These are phyloP conservation scores for Agrotis clavis DNA, from an alignment of 2,888 invertebrate species.

Conservation along the genomic window DNA sequence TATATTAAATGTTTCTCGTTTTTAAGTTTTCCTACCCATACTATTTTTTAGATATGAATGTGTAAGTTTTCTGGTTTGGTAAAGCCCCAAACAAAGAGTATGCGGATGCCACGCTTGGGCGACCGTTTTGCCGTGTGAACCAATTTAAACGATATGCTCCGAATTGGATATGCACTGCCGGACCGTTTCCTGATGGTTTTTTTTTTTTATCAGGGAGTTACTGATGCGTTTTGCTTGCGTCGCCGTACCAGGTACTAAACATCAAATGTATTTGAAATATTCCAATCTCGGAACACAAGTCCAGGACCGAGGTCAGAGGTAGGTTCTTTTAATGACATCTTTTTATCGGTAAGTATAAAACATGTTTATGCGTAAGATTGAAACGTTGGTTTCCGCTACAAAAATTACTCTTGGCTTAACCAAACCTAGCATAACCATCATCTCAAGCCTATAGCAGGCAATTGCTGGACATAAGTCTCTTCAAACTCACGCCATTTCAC, in stretches of 20 bases:
- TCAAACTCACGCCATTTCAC: too few relatives aligned
- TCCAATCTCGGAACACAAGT: too few relatives aligned
- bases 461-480: too few relatives aligned
- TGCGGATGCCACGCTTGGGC: slow-evolving; percentile 35
- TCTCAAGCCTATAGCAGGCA: too few relatives aligned
- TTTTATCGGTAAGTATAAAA: too few relatives aligned
- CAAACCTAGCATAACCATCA: too few relatives aligned
- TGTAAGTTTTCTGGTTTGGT: slow-evolving; percentile 38
- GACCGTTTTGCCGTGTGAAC: slow-evolving; percentile 38
- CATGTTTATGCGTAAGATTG: too few relatives aligned
- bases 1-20: not conserved
- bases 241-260: not conserved
- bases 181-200: slow-evolving; percentile 11
- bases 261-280: not conserved
- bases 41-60: slow-evolving; percentile 7
- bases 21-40: not conserved
- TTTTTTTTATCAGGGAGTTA: slow-evolving; percentile 27
- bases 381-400: too few relatives aligned
- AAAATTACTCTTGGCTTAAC: too few relatives aligned
- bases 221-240: slow-evolving; percentile 24
- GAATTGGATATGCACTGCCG: slow-evolving; percentile 48
- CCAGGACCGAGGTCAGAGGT: too few relatives aligned
- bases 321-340: too few relatives aligned
- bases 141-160: slow-evolving; percentile 47
- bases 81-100: slow-evolving; percentile 43